Evolutionary conservation across 2,888 invertebrate genomes (phyloP).

Genomic region (Plemyria rubiginata): DNA sequence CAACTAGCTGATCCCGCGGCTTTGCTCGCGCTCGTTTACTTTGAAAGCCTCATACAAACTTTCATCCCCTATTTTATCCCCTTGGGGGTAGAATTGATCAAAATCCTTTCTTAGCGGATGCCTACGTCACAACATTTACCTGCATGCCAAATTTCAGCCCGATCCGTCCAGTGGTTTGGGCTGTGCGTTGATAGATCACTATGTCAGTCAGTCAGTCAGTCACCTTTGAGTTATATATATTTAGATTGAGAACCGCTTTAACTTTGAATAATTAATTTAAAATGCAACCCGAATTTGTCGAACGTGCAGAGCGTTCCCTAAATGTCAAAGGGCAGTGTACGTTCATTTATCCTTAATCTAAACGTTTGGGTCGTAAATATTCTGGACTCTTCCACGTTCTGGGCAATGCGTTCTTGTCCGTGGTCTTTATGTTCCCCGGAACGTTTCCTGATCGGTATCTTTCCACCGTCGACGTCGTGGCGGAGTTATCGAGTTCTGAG

Average conservation of each 20-base stretch:
- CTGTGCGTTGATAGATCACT: too few relatives aligned
- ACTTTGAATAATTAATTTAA: background rate
- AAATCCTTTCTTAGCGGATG: too few relatives aligned
- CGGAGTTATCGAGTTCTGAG: slow-evolving; percentile 22
- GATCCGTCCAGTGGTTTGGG: too few relatives aligned
- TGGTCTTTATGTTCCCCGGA: slow-evolving; percentile 43
- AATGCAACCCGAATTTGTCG: background rate
- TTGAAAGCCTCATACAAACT: too few relatives aligned
- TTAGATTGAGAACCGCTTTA: background rate
- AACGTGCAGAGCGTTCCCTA: background rate
- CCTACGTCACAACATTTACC: too few relatives aligned
- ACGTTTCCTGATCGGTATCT: slow-evolving; percentile 52
- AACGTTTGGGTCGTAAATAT: slow-evolving; percentile 48
- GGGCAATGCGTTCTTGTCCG: slow-evolving; percentile 42
- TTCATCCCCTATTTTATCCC: too few relatives aligned
- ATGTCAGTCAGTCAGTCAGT: too few relatives aligned
- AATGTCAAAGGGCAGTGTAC: slow-evolving; percentile 7
- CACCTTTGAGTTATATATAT: too few relatives aligned
- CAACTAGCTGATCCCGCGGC: too few relatives aligned
- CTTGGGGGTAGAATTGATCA: too few relatives aligned
- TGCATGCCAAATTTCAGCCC: too few relatives aligned
- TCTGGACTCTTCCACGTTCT: slow-evolving; percentile 41
- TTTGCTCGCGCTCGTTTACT: too few relatives aligned
- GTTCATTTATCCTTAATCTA: slow-evolving; percentile 37
- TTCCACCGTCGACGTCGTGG: slow-evolving; percentile 39